Percentiles rank a stretch among this genome's conserved stretches.
phyloP scores from a whole-genome alignment of 2,888 invertebrate genomes.

The Plemyria rubiginata region DNA sequence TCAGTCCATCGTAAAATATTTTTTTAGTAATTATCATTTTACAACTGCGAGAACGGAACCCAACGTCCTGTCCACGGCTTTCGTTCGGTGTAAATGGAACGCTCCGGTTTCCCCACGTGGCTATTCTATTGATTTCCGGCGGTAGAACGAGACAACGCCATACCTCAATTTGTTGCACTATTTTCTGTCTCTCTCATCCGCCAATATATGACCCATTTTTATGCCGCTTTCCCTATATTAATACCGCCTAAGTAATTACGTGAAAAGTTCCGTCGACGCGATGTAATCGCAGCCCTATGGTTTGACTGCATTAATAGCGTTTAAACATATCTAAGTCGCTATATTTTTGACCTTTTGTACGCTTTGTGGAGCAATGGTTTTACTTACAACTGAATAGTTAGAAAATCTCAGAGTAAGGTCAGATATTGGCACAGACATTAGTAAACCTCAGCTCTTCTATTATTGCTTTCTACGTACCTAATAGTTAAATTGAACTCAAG shows the following conservation, averaged over 20 bases:
- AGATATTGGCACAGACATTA: too few relatives aligned
- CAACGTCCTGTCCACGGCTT: slow-evolving; percentile 55
- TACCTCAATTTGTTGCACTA: slow-evolving; percentile 84
- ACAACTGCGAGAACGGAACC: slow-evolving; percentile 52
- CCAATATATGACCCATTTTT: slow-evolving; percentile 86
- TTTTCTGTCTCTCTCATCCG: slow-evolving; percentile 74
- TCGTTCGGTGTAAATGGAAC: slow-evolving; percentile 74
- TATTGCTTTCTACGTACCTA: too few relatives aligned
- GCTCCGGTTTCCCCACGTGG: slow-evolving; percentile 81
- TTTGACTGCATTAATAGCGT: slow-evolving; percentile 26
- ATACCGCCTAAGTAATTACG: slow-evolving; percentile 82
- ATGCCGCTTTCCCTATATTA: slow-evolving; percentile 82
- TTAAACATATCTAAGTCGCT: slow-evolving; percentile 4
- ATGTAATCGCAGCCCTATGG: slow-evolving; percentile 55
- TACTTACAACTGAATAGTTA: too few relatives aligned
- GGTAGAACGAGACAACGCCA: slow-evolving; percentile 71
- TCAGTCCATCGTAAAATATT: too few relatives aligned
- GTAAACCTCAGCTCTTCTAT: too few relatives aligned
- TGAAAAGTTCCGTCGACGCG: slow-evolving; percentile 69
- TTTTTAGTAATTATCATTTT: too few relatives aligned
- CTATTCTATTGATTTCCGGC: slow-evolving; percentile 84
- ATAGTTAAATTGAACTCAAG: too few relatives aligned
- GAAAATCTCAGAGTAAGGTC: too few relatives aligned
- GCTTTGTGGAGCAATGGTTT: too few relatives aligned
- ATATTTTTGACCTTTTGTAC: background rate